Percentiles rank a stretch among this genome's conserved stretches.
These are phyloP conservation scores for Ornithoptera alexandrae DNA, from an alignment of 2,888 invertebrate species.

Conservation along the genomic window DNA sequence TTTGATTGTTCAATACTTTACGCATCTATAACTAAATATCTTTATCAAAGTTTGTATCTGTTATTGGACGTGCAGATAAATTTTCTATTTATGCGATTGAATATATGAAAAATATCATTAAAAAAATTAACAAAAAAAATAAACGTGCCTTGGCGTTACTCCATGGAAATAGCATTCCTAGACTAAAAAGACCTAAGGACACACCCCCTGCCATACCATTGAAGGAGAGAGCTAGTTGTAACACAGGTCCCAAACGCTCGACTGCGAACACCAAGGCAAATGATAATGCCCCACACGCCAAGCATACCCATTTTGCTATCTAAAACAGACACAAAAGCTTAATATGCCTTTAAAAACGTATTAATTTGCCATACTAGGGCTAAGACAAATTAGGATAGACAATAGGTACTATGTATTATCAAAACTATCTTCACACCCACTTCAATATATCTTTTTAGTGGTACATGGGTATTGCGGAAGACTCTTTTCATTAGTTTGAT, in stretches of 20 bases:
- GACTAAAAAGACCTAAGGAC: constrained; percentile 90
- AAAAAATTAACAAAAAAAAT: neutral
- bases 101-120: no score
- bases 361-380: no score
- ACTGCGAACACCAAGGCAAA: constrained; percentile 92
- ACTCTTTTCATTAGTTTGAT: no score
- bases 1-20: neutral
- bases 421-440: no score
- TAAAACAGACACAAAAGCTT: constrained; percentile 34
- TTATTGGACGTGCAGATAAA: no score
- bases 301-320: constrained; percentile 82
- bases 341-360: neutral
- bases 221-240: constrained; percentile 93
- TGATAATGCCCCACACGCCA: constrained; percentile 86
- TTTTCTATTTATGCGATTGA: no score
- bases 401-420: no score
- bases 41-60: no score
- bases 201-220: constrained; percentile 95
- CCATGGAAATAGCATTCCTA: constrained; percentile 94
- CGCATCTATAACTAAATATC: no score
- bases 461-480: no score
- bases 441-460: no score
- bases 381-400: no score
- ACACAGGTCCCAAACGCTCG: constrained; percentile 91
- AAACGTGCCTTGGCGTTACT: constrained; percentile 87